These are phyloP conservation scores for Crioceris asparagi DNA, from an alignment of 2,888 invertebrate genomes.

Conservation along the genomic window DNA sequence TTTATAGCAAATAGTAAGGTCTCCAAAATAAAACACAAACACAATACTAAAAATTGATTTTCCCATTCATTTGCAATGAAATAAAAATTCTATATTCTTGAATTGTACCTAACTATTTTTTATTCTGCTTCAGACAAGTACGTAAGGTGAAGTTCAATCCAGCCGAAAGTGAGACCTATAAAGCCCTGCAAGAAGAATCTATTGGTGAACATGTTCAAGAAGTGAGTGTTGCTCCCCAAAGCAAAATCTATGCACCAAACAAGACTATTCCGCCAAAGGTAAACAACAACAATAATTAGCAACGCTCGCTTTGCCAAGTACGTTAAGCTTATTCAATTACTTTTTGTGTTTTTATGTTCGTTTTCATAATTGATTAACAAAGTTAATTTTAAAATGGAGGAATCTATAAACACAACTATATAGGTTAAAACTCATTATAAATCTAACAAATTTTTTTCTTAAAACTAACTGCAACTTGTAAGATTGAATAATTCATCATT, in stretches of 20 bases:
- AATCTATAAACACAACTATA: no score
- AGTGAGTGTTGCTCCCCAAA: slow-evolving; percentile 58
- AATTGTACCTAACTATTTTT: no score
- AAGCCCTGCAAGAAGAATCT: slow-evolving; percentile 67
- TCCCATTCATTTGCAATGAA: no score
- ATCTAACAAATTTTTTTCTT: no score
- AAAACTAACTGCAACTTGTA: no score
- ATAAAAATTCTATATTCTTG: no score
- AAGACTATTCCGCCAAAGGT: slow-evolving; percentile 33
- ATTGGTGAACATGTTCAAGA: slow-evolving; percentile 55
- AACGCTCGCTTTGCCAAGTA: slow-evolving; percentile 15
- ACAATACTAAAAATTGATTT: no score
- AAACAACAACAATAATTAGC: slow-evolving; percentile 17
- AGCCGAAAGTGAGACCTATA: slow-evolving; percentile 79
- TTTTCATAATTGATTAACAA: not conserved
- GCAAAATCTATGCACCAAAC: slow-evolving; percentile 66
- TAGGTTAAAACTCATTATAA: no score
- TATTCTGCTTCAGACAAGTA: slow-evolving; percentile 29
- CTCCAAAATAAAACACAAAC: no score
- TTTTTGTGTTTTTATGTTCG: not conserved
- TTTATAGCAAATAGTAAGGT: no score
- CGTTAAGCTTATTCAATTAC: slow-evolving; percentile 10
- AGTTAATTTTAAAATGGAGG: no score
- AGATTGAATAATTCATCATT: no score
- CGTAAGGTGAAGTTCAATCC: slow-evolving; percentile 74